A percentile compares a stretch with the other conserved stretches of the same genome.
Conservation (phyloP, 2,888 invertebrate species). For the Andrena flavipes region DNA sequence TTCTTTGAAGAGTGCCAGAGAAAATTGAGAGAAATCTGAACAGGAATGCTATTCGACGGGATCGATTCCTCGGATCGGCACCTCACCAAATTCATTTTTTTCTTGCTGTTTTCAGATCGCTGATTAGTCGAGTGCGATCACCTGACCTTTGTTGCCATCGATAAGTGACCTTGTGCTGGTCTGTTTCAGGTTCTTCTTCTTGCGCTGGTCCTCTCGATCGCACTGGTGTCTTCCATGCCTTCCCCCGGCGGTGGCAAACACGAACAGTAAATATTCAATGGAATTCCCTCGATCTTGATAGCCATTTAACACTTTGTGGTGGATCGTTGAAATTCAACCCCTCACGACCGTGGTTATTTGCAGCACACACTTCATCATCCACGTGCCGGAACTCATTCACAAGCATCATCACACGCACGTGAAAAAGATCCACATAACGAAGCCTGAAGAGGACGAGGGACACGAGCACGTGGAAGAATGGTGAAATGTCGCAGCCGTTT, state of each 20-base stretch:
- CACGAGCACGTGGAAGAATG: conserved; percentile 66
- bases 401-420: conserved; percentile 80
- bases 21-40: too few species aligned
- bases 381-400: conserved; percentile 79
- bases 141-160: not conserved
- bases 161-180: not conserved
- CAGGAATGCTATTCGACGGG: too few species aligned
- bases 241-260: conserved; percentile 60
- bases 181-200: conserved; percentile 67
- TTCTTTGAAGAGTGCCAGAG: too few species aligned
- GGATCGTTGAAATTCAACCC: not conserved
- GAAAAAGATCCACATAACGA: conserved; percentile 76
- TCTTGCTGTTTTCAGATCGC: too few species aligned
- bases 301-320: too few species aligned
- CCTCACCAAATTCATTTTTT: too few species aligned
- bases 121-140: too few species aligned
- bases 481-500: conserved; percentile 10
- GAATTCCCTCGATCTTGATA: not conserved
- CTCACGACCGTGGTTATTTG: conserved; percentile 49
- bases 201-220: conserved; percentile 51
- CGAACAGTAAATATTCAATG: conserved; percentile 70
- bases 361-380: conserved; percentile 80
- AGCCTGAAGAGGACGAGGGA: conserved; percentile 47
- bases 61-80: too few species aligned
- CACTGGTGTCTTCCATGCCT: conserved; percentile 66